Evolutionary conservation across 2,888 invertebrate genomes (phyloP).

Genomic region (Prosopocoilus inquinatus): DNA sequence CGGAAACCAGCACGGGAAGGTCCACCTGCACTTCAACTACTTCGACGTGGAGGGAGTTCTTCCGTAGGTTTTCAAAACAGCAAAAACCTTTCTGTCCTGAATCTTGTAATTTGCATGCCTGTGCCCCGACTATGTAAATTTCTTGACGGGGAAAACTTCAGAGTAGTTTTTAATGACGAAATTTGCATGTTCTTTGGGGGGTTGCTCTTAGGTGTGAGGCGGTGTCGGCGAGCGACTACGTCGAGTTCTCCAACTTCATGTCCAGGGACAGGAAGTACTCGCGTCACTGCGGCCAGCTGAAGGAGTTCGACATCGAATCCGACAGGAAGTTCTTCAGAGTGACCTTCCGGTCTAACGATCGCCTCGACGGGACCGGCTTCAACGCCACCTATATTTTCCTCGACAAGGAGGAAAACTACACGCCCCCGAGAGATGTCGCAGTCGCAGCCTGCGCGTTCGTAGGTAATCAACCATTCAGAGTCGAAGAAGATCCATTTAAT

Average conservation of each 20-base stretch:
- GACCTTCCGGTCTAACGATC: constrained; percentile 90
- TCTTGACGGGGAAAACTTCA: too few species aligned
- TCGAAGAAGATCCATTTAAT: too few species aligned
- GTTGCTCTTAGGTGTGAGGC: constrained; percentile 74
- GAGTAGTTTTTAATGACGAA: background rate
- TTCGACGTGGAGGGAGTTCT: constrained; percentile 93
- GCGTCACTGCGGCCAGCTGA: constrained; percentile 83
- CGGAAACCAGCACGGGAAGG: constrained; percentile 73
- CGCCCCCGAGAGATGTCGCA: constrained; percentile 38
- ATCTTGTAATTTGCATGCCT: too few species aligned
- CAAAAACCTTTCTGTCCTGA: background rate
- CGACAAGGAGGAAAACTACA: constrained; percentile 63
- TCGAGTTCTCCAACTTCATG: constrained; percentile 94
- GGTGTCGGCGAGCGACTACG: constrained; percentile 89
- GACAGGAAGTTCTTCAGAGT: constrained; percentile 93
- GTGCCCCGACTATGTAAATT: too few species aligned
- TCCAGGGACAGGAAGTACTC: constrained; percentile 86
- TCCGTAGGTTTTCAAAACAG: constrained; percentile 67
- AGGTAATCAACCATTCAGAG: too few species aligned
- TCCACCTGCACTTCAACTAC: constrained; percentile 82
- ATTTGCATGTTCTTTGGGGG: background rate
- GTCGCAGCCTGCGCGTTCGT: background rate
- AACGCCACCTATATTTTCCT: constrained; percentile 87
- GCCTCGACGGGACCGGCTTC: constrained; percentile 92
- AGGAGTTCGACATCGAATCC: constrained; percentile 79